Evolutionary conservation across 1,140 invertebrate genomes (phyloP).

Genomic region (Orius insidiosus): DNA sequence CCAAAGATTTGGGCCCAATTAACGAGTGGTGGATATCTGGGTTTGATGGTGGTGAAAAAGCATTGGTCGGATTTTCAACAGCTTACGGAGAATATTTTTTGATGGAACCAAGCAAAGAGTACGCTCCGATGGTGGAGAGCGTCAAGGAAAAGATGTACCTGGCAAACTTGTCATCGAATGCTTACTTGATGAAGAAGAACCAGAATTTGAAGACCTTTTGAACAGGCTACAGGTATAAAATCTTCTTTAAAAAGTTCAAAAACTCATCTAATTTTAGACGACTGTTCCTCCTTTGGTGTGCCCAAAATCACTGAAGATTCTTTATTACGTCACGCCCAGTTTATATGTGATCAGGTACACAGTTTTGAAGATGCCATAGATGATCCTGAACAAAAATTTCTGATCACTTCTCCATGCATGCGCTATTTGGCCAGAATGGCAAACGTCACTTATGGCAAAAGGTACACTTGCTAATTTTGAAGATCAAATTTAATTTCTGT

Average conservation of each 20-base stretch:
- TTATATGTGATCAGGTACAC: constrained; percentile 68
- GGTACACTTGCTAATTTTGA: constrained; percentile 18
- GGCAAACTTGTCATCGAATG: constrained; percentile 69
- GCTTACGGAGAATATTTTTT: constrained; percentile 68
- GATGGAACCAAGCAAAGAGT: constrained; percentile 52
- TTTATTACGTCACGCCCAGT: constrained; percentile 62
- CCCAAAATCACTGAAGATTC: constrained; percentile 54
- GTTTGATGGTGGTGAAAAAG: constrained; percentile 61
- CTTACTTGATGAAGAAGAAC: constrained; percentile 41
- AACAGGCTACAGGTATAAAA: constrained; percentile 37
- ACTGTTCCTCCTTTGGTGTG: constrained; percentile 39
- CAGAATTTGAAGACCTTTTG: constrained; percentile 64
- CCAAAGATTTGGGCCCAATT: constrained; percentile 65
- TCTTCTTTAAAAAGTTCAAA: not conserved
- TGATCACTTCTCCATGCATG: constrained; percentile 62
- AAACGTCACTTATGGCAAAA: constrained; percentile 54
- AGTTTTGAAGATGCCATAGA: constrained; percentile 49
- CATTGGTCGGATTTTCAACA: constrained; percentile 59
- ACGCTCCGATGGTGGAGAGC: constrained; percentile 48
- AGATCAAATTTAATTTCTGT: constrained; percentile 1
- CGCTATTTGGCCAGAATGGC: constrained; percentile 56
- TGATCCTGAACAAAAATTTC: constrained; percentile 26
- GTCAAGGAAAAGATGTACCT: constrained; percentile 64
- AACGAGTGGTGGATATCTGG: constrained; percentile 73
- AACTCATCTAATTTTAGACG: constrained; percentile 26